These are phyloP conservation scores for Litocranius walleri DNA, from an alignment of 2,113 vertebrate genomes.

Conservation along the genomic window DNA sequence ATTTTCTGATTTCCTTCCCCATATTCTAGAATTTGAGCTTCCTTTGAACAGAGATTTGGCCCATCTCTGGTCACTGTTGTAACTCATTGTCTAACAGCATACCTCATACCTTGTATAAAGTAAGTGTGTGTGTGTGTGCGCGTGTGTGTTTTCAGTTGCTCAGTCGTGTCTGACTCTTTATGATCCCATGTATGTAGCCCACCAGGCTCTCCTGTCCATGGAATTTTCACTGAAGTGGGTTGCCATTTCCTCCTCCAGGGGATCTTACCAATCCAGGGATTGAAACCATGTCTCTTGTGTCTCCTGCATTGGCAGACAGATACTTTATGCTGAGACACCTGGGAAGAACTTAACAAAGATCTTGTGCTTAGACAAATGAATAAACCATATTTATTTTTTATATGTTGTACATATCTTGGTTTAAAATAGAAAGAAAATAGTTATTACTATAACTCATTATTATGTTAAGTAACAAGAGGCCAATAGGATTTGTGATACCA, in stretches of 20 bases:
- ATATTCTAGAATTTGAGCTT: background rate
- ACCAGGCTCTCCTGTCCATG: background rate
- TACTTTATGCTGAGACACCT: background rate
- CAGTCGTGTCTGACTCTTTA: background rate
- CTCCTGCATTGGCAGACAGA: background rate
- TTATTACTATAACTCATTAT: background rate
- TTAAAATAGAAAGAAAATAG: background rate
- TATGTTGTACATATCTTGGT: background rate
- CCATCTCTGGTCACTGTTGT: background rate
- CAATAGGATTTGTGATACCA: background rate
- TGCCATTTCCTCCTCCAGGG: background rate
- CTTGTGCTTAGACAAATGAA: background rate
- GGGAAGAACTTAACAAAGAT: background rate
- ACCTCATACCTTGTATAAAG: background rate
- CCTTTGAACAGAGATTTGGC: background rate
- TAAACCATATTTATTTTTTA: background rate
- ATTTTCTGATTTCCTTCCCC: background rate
- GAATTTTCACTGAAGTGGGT: background rate
- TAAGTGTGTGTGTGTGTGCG: background rate
- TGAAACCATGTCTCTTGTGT: background rate
- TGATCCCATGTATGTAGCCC: background rate
- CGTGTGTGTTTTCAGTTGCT: background rate
- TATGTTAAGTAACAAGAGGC: background rate
- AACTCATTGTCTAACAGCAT: background rate
- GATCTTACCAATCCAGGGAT: background rate